Evolutionary conservation across 2,888 invertebrate species (phyloP).

Genomic region (Dichetophora obliterata): DNA sequence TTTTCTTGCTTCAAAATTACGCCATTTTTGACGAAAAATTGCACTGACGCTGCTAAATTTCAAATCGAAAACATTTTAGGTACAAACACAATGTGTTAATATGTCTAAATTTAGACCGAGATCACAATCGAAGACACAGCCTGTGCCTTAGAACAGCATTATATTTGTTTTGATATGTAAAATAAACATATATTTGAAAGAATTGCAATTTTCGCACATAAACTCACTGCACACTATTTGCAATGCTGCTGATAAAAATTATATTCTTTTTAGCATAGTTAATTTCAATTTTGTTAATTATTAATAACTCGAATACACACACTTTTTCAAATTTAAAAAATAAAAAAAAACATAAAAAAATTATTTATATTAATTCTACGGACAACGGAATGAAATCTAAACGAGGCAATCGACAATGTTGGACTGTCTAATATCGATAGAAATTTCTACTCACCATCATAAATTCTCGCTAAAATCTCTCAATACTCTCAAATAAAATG

Average conservation of each 20-base stretch:
- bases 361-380: slow-evolving; percentile 40
- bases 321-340: slow-evolving; percentile 15
- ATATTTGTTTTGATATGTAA: background rate
- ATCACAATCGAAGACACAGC: background rate
- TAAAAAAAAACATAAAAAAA: background rate
- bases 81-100: slow-evolving; percentile 11
- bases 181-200: background rate
- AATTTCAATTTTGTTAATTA: slow-evolving; percentile 14
- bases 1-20: slow-evolving; percentile 1
- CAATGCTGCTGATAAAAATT: slow-evolving; percentile 16
- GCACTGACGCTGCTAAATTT: background rate
- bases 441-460: slow-evolving; percentile 26
- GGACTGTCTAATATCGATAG: slow-evolving; percentile 56
- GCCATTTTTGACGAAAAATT: slow-evolving; percentile 31
- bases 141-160: background rate
- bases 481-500: slow-evolving; percentile 18
- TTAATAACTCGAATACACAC: slow-evolving; percentile 8
- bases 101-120: slow-evolving; percentile 35
- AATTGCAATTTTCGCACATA: slow-evolving; percentile 18
- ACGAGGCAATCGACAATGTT: slow-evolving; percentile 66
- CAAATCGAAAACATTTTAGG: background rate
- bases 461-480: slow-evolving; percentile 37
- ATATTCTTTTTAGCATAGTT: slow-evolving; percentile 12
- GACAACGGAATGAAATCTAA: slow-evolving; percentile 66
- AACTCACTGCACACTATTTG: background rate